A percentile compares a stretch with the other conserved stretches of the same genome.
phyloP scores from a whole-genome alignment of 2,888 invertebrate genomes.

The Mesorhabditis belari region DNA sequence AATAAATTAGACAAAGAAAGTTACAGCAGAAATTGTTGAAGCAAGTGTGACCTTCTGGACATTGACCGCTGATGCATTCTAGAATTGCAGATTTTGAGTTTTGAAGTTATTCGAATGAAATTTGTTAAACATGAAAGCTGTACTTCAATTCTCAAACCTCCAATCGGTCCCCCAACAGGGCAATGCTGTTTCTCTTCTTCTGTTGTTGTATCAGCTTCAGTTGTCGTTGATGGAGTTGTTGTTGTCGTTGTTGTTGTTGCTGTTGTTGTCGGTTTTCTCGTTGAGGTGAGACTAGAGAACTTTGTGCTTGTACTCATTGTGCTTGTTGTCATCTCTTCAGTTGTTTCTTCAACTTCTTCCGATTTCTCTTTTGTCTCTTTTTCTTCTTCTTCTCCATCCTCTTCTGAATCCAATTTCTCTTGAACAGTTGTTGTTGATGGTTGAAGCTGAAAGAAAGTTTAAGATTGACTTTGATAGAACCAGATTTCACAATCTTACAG shows the following conservation, averaged over 20 bases:
- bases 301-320: too few relatives aligned
- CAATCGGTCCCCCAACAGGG: conserved; percentile 36
- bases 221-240: conserved; percentile 7
- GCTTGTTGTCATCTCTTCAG: background rate
- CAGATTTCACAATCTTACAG: too few relatives aligned
- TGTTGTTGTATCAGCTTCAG: conserved; percentile 9
- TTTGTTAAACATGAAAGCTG: background rate
- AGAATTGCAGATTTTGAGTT: conserved; percentile 1
- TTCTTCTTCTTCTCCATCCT: conserved; percentile 6
- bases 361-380: conserved; percentile 2
- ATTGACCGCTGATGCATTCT: conserved; percentile 21
- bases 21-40: conserved; percentile 34
- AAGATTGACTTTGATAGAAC: background rate
- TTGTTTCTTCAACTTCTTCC: background rate
- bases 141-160: conserved; percentile 17
- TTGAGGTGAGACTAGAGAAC: too few relatives aligned
- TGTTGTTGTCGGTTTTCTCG: background rate
- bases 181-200: conserved; percentile 15
- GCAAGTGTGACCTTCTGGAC: conserved; percentile 40
- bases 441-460: background rate
- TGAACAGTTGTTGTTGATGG: conserved; percentile 16
- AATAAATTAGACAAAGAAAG: background rate
- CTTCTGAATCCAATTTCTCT: conserved; percentile 12
- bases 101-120: conserved; percentile 16
- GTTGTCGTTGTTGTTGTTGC: conserved; percentile 4